Percentiles rank a stretch among this genome's conserved stretches.
Conservation (phyloP, 2,113 vertebrate genomes). For the Boulengeromyrus knoepffleri region DNA sequence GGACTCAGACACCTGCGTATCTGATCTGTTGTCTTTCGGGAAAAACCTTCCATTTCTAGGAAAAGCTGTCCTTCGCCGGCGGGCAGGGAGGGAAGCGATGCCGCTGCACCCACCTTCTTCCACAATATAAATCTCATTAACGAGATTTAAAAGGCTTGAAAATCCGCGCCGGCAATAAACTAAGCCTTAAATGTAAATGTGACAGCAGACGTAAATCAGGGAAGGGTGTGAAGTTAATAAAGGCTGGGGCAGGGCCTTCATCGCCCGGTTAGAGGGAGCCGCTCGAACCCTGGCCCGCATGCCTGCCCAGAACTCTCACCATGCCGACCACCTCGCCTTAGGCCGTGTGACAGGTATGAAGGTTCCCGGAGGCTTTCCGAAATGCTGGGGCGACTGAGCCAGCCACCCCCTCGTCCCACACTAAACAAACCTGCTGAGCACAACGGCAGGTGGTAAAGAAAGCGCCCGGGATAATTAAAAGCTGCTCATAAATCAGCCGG, state of each 20-base stretch:
- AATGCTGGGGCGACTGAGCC: conserved; percentile 16
- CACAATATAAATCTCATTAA: conserved; percentile 40
- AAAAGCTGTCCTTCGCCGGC: neutral
- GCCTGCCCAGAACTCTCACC: conserved; percentile 33
- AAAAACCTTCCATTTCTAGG: neutral
- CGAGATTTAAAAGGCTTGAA: conserved; percentile 32
- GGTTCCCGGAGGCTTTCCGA: conserved; percentile 18
- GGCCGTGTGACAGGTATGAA: conserved; percentile 33
- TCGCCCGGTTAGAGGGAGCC: conserved; percentile 22
- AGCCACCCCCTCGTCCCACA: conserved; percentile 13
- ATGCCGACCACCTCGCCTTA: conserved; percentile 1
- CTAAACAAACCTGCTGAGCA: conserved; percentile 18
- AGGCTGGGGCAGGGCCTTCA: conserved; percentile 13
- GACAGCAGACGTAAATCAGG: conserved; percentile 29
- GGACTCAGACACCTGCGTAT: neutral
- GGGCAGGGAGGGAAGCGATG: neutral
- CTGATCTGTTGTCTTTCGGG: neutral
- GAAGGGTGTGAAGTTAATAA: conserved; percentile 36
- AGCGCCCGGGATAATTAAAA: conserved; percentile 65
- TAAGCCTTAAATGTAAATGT: conserved; percentile 33
- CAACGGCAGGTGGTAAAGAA: conserved; percentile 47
- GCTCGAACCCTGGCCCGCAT: conserved; percentile 25
- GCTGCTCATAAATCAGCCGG: conserved; percentile 63
- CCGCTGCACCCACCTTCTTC: conserved; percentile 18
- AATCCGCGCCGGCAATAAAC: conserved; percentile 33